Base-by-base conservation (phyloP, 1,140 invertebrate species). In the Diabrotica undecimpunctata region DNA sequence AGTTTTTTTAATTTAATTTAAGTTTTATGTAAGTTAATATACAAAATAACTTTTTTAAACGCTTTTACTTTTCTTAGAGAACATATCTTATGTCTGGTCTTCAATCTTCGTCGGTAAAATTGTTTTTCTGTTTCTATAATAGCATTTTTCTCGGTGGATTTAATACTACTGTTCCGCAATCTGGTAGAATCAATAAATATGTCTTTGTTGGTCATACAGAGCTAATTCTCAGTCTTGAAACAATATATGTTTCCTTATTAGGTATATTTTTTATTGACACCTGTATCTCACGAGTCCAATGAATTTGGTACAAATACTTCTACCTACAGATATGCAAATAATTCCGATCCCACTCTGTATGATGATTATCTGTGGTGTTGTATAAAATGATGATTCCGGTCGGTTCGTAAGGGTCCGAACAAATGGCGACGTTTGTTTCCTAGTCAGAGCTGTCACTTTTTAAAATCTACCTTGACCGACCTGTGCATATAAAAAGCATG, bases 361-460 rank as follows among this genome's bases (percentile, higher is more conserved):
- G 55, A 57, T 57, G 55, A 57, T 57, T 57, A 57, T 57, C 55
- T 37, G 55, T 35, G 41, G 41, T 38, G 25, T 57, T 57, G 55
- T 38, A 39, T 12, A 41, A 14, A 57, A 39, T 25, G 46, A 61
- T 61, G 46, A 61, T 61, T 50, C 59, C 41, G 46, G 59, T 52
- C 46, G 9, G 25, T 13, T 50, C 41, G 50, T 61, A 61, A 61
- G 59, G 46, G 59, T 41, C 59, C 46, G 59, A 61, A 61, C 59
- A 61, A 61, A 61, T 61, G 59, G 59, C 59, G 41, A 61, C 59
- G 59, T 61, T 61, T 61, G 59, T 61, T 61, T 61, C 59, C 59
- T 61, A 61, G 59, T 61, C 59, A 61, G 14, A 61, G 59, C 59
- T 61, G 59, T 61, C 50, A 61, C 59, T 61, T 61, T 61, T 10